phyloP scores from a whole-genome alignment of 2,888 invertebrate species.

The Synanthedon formicaeformis region DNA sequence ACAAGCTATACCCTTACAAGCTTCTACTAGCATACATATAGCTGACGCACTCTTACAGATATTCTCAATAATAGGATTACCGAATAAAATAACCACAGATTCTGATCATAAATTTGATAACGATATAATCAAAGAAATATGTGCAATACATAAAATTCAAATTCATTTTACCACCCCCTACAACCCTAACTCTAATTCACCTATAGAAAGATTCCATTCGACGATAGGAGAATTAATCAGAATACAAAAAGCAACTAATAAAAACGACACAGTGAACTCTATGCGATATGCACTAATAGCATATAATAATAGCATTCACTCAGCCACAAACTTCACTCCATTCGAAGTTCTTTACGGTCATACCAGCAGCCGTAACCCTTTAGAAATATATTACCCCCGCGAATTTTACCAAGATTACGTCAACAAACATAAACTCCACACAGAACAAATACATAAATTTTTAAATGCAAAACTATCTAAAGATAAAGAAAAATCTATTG shows the following conservation, averaged over 20 bases:
- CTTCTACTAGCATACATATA: constrained; percentile 2
- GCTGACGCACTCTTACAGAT: constrained; percentile 1
- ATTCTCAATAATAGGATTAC: constrained; percentile 4
- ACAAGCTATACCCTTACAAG: no score
- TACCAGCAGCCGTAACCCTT: no score
- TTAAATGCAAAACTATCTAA: not conserved
- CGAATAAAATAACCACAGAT: constrained; percentile 2
- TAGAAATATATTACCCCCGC: not conserved
- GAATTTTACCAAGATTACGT: constrained; percentile 4
- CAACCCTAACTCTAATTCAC: not conserved
- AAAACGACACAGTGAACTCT: not conserved
- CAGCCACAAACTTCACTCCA: no score
- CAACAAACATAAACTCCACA: not conserved
- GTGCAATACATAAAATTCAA: not conserved
- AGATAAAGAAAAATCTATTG: constrained; percentile 2
- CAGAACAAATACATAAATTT: no score
- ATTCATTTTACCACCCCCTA: not conserved
- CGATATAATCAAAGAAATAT: not conserved
- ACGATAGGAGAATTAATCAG: not conserved
- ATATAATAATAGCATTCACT: not conserved
- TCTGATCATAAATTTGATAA: not conserved
- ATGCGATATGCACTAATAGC: not conserved
- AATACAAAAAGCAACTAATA: not conserved
- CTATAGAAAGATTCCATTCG: not conserved
- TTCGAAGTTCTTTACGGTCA: no score